Percentiles rank a stretch among this genome's conserved stretches.
Evolutionary conservation across 1,140 invertebrate genomes (phyloP).

Genomic region (Cepaea nemoralis): DNA sequence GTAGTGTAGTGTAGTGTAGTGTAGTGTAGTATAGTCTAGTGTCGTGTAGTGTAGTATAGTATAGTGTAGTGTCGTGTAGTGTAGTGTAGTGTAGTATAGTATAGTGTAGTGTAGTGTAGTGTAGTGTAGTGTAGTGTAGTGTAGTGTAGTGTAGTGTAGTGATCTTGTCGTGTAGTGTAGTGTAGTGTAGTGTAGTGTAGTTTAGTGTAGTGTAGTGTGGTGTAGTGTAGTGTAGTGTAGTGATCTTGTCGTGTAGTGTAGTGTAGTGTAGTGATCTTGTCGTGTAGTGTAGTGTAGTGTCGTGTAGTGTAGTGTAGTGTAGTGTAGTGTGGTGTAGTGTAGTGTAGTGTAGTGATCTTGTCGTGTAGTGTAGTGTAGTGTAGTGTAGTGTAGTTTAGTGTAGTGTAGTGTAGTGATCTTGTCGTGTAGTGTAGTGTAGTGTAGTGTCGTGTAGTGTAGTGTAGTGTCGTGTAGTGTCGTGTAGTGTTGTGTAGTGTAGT

Average conservation of each 20-base stretch:
- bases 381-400: not conserved
- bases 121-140: slow-evolving; percentile 17
- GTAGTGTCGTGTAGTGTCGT: not conserved
- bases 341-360: no score
- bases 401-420: not conserved
- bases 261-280: not conserved
- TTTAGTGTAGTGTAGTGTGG: no score
- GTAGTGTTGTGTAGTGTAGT: not conserved
- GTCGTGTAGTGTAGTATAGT: slow-evolving; percentile 28
- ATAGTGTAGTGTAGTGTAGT: not conserved
- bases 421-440: no score
- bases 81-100: not conserved
- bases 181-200: not conserved
- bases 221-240: no score
- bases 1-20: slow-evolving; percentile 37
- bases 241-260: not conserved
- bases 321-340: not conserved
- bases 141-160: slow-evolving; percentile 24
- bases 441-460: not conserved
- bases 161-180: not conserved
- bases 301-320: not conserved
- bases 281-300: not conserved
- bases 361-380: not conserved
- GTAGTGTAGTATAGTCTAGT: slow-evolving; percentile 38
- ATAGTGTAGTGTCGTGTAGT: not conserved